phyloP scores from a whole-genome alignment of 2,797 vertebrate species.

The Morelia viridis region DNA sequence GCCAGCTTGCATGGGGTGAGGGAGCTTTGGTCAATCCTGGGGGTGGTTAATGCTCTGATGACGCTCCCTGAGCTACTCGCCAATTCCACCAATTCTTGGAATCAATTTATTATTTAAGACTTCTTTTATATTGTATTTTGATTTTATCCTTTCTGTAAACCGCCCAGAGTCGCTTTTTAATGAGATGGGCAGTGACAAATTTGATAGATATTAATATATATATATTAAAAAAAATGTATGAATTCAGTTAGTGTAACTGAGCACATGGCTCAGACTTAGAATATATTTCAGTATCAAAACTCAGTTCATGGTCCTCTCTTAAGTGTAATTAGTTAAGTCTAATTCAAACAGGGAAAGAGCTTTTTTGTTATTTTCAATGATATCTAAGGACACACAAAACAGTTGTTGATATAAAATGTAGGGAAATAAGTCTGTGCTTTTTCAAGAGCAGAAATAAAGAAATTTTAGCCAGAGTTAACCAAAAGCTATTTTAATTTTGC shows the following conservation, averaged over 20 bases:
- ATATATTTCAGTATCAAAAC: neutral
- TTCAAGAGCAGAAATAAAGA: neutral
- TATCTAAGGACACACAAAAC: neutral
- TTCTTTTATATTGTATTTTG: no score
- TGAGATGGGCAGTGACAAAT: no score
- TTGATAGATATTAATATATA: no score
- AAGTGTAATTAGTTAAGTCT: neutral
- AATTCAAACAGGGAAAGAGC: neutral
- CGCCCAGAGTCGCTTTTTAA: no score
- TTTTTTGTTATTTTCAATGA: neutral
- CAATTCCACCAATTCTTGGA: no score
- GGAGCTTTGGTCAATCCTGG: no score
- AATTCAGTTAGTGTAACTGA: neutral
- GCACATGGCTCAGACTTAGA: neutral
- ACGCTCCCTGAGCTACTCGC: no score
- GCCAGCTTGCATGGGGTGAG: no score
- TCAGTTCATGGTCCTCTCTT: neutral
- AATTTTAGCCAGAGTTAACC: neutral
- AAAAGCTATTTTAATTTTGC: neutral
- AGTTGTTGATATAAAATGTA: neutral
- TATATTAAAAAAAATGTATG: neutral
- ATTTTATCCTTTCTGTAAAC: no score
- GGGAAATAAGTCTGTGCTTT: neutral
- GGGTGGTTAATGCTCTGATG: no score
- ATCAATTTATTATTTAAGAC: no score